A percentile compares a stretch with the other conserved stretches of the same genome.
phyloP scores from a whole-genome alignment of 1,140 invertebrate species.

The Belonocnema kinseyi region DNA sequence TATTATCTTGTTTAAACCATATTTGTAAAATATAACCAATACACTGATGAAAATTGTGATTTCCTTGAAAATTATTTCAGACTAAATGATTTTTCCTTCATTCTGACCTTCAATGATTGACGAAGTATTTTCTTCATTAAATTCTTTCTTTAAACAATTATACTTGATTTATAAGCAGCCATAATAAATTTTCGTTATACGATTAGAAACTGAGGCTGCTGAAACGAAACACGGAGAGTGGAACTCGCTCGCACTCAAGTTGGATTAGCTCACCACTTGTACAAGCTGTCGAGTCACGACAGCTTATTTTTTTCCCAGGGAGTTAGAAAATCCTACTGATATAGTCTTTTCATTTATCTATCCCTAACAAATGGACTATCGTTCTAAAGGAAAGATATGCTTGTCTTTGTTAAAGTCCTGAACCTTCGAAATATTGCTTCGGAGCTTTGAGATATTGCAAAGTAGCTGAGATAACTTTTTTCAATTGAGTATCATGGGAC shows the following conservation, averaged over 20 bases:
- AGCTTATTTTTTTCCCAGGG: conserved; percentile 14
- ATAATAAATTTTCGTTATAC: conserved; percentile 25
- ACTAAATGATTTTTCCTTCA: too few species aligned
- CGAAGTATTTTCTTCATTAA: not conserved
- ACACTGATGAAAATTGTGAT: too few species aligned
- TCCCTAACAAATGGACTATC: conserved; percentile 13
- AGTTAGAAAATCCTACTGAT: conserved; percentile 24
- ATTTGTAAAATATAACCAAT: too few species aligned
- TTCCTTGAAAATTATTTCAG: too few species aligned
- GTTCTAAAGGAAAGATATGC: conserved; percentile 2
- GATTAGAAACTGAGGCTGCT: conserved; percentile 21
- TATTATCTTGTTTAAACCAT: too few species aligned
- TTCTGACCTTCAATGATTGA: not conserved
- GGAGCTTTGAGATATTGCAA: not conserved
- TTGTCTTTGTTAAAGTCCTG: not conserved
- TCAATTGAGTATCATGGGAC: too few species aligned
- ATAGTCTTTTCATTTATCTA: conserved; percentile 1
- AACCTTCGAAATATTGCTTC: not conserved
- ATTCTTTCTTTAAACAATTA: not conserved
- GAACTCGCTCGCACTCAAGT: conserved; percentile 28
- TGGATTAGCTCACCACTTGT: conserved; percentile 26
- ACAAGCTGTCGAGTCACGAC: conserved; percentile 29
- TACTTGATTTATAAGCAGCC: conserved; percentile 12
- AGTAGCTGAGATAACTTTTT: too few species aligned
- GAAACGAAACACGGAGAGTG: conserved; percentile 20